Evolutionary conservation across 1,140 invertebrate genomes (phyloP).

Genomic region (Aradophagus sp.): DNA sequence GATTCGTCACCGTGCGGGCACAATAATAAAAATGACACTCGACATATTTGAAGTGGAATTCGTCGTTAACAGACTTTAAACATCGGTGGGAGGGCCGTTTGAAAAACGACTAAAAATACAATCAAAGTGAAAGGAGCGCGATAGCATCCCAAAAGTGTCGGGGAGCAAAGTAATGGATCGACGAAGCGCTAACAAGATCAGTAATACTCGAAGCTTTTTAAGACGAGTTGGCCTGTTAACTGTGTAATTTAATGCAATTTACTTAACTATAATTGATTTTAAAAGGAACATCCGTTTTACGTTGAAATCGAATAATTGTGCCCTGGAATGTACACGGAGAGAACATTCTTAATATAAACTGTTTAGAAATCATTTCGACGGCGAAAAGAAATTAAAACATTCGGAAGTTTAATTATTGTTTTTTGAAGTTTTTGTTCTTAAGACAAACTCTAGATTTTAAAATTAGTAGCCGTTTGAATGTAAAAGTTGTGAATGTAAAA

Average conservation of each 20-base stretch:
- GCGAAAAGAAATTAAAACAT: too few species aligned
- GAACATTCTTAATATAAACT: too few species aligned
- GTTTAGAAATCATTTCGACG: too few species aligned
- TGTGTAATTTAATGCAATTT: conserved; percentile 58
- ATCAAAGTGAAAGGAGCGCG: conserved; percentile 36
- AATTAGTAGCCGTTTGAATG: too few species aligned
- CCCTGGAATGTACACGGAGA: neutral
- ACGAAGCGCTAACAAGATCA: conserved; percentile 51
- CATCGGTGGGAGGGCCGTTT: conserved; percentile 25
- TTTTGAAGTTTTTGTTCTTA: too few species aligned
- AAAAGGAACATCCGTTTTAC: conserved; percentile 53
- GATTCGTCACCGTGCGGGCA: too few species aligned
- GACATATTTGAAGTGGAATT: conserved; percentile 28
- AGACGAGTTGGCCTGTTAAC: conserved; percentile 45
- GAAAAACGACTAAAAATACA: conserved; percentile 45
- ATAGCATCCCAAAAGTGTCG: conserved; percentile 30
- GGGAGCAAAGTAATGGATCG: conserved; percentile 19
- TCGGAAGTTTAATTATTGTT: too few species aligned
- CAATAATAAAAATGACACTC: too few species aligned
- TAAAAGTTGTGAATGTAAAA: too few species aligned
- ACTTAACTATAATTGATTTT: conserved; percentile 58
- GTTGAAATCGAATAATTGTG: conserved; percentile 52
- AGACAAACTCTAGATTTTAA: too few species aligned
- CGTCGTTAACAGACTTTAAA: conserved; percentile 30
- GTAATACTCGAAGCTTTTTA: conserved; percentile 43